Percentiles rank a stretch among this genome's conserved stretches.
Conservation (phyloP, 2,113 vertebrate genomes). For the Neolamprologus tretocephalus region DNA sequence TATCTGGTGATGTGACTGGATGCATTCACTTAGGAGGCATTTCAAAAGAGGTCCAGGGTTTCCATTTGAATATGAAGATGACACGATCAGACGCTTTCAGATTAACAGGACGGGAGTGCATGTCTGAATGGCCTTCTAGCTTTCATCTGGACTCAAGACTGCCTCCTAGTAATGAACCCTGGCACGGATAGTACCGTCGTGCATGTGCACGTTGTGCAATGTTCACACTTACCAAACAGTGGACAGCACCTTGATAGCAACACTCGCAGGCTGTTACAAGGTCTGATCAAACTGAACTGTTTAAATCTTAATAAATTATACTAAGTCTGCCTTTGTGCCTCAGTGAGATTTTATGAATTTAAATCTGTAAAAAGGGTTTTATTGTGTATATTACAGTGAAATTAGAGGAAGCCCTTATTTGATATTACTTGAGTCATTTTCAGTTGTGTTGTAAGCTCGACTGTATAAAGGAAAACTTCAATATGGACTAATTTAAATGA, state of each 20-base stretch:
- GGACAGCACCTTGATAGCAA: not conserved
- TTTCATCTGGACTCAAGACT: not conserved
- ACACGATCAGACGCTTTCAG: not conserved
- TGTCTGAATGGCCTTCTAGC: not conserved
- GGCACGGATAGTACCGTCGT: not conserved
- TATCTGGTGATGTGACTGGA: not conserved
- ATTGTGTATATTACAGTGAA: not conserved
- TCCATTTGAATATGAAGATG: not conserved
- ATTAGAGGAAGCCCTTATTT: not conserved
- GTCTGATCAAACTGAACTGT: not conserved
- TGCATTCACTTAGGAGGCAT: not conserved
- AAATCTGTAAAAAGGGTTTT: not conserved
- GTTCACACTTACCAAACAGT: not conserved
- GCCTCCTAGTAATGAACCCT: not conserved
- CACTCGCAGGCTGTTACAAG: not conserved
- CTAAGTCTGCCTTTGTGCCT: not conserved
- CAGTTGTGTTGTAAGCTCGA: not conserved
- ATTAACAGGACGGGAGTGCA: not conserved
- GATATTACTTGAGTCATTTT: not conserved
- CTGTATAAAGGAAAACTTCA: not conserved
- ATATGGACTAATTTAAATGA: not conserved
- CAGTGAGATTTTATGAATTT: not conserved
- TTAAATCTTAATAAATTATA: not conserved
- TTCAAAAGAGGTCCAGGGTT: not conserved
- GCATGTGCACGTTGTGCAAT: not conserved